Base-by-base conservation (phyloP, 2,888 invertebrate genomes). In the Schrankia costaestrigalis region DNA sequence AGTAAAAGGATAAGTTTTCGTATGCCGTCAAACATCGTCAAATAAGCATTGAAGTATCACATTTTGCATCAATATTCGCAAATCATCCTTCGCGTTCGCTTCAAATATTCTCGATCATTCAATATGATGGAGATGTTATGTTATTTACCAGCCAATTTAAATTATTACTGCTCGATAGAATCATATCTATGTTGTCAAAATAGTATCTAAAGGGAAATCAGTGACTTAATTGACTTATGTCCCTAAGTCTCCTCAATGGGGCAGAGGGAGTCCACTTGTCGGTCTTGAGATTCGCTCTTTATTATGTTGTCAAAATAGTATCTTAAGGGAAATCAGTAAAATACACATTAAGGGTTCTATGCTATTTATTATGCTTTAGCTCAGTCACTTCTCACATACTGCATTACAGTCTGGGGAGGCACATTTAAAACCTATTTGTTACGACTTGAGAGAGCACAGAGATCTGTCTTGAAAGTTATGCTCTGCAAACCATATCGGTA, bases 21-120 rank as follows among this genome's bases (percentile, higher is more conserved):
- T 29, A 17, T 29, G 13, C 9, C 13, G 31, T 26, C 26, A 27
- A n/a, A n/a, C n/a, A n/a, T n/a, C n/a, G n/a, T n/a, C n/a, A n/a
- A n/a, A 32, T 26, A 36, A 18, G 26, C 36, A 29, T 34, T 25
- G 38, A 7, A 22, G 22, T 41, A 27, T 31, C 32, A 35, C 27
- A 34, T 46, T 31, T 41, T 24, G 35, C 39, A 41, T 36, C 37
- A 39, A 42, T 40, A 54, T 47, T 42, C 40, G 43, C 35, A 43
- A 50, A 46, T 46, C 43, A 35, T 38, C 27, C n/a, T n/a, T 30
- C 30, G 6, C 41, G 37, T 34, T 26, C 12, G 35, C 43, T 17
- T 21, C 21, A 17, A 35, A 40, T 41, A 39, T 45, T 40, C 33
- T n/a, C 29, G 34, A 33, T 35, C 25, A 36, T 32, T 31, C 28